phyloP scores from a whole-genome alignment of 2,888 invertebrate genomes.

The Acronicta leporina region DNA sequence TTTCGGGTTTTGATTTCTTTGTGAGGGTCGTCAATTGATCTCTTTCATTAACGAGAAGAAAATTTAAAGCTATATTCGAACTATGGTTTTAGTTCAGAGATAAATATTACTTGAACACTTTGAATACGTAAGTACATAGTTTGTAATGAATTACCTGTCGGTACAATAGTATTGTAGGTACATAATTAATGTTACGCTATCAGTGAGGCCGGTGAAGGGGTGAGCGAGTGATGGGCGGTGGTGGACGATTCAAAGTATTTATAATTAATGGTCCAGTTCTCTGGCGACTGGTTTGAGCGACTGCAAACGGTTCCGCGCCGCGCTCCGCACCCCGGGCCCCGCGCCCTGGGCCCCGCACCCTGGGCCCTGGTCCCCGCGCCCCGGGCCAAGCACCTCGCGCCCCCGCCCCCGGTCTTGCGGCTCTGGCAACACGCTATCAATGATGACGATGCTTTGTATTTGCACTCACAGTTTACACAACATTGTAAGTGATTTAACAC shows the following conservation, averaged over 20 bases:
- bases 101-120: too few relatives aligned
- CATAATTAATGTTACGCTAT: not conserved
- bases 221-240: not conserved
- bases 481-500: constrained; percentile 19
- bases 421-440: constrained; percentile 24
- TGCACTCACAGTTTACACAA: constrained; percentile 19
- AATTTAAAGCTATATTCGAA: too few relatives aligned
- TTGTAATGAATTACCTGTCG: not conserved
- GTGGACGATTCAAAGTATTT: constrained; percentile 10
- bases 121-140: too few relatives aligned
- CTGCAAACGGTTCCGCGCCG: constrained; percentile 11
- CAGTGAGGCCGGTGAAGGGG: not conserved
- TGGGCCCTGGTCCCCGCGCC: not conserved
- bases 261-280: constrained; percentile 12
- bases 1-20: too few relatives aligned
- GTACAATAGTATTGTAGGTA: not conserved
- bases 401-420: not conserved
- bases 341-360: not conserved
- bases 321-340: not conserved
- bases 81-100: too few relatives aligned
- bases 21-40: too few relatives aligned
- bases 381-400: not conserved
- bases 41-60: too few relatives aligned
- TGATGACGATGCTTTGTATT: constrained; percentile 30
- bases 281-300: constrained; percentile 6